Conservation (phyloP, 2,888 invertebrate species). For the Scrobipalpa costella region DNA sequence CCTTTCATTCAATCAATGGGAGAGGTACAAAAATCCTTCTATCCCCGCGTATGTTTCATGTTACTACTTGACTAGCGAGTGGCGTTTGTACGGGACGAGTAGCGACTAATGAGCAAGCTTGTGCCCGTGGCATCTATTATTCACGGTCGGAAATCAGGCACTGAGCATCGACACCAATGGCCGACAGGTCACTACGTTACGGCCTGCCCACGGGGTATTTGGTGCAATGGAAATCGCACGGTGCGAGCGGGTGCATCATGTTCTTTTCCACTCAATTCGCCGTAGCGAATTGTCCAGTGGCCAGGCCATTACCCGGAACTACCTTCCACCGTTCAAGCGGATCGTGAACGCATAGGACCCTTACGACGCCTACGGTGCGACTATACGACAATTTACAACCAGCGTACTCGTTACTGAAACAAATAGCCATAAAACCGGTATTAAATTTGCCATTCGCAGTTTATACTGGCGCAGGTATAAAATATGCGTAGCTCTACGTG, state of each 20-base stretch:
- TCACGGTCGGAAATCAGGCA: constrained; percentile 47
- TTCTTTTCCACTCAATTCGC: too few relatives aligned
- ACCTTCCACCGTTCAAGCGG: not conserved
- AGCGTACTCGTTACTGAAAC: constrained; percentile 14
- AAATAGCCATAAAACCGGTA: constrained; percentile 19
- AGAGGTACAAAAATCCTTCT: not conserved
- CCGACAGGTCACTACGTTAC: not conserved
- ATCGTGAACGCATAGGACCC: not conserved
- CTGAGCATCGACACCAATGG: constrained; percentile 9
- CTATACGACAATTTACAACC: constrained; percentile 1
- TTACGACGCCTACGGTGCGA: constrained; percentile 3
- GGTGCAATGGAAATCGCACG: too few relatives aligned
- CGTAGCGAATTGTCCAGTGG: too few relatives aligned
- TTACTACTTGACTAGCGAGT: constrained; percentile 7
- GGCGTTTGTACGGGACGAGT: constrained; percentile 31
- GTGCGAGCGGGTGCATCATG: too few relatives aligned
- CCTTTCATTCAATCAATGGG: not conserved
- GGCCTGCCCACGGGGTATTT: too few relatives aligned
- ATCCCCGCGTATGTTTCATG: not conserved
- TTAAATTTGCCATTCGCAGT: constrained; percentile 18
- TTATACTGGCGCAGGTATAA: constrained; percentile 13
- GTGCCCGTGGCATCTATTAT: constrained; percentile 45
- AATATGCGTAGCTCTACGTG: constrained; percentile 19
- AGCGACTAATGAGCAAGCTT: constrained; percentile 40
- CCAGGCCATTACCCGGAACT: not conserved